Percentiles rank a stretch among this genome's conserved stretches.
Evolutionary conservation across 2,113 vertebrate genomes (phyloP).

Genomic region (Dipodomys ordii): DNA sequence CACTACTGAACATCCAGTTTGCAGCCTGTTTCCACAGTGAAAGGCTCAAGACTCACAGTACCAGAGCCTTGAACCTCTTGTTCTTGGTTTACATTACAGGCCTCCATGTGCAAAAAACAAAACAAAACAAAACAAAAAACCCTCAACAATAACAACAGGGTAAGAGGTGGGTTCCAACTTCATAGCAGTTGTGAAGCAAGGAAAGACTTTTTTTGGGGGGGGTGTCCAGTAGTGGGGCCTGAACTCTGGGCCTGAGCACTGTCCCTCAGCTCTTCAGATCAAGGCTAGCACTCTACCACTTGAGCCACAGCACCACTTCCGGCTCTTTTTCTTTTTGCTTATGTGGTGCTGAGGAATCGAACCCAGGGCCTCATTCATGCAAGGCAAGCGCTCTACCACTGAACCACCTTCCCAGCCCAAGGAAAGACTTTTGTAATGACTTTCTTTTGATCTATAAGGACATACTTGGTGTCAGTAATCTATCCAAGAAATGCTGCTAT

Average conservation of each 20-base stretch:
- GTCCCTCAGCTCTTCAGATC: too few relatives aligned
- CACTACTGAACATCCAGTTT: conserved; percentile 56
- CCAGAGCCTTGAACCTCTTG: conserved; percentile 19
- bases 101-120: neutral
- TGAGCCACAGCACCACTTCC: too few relatives aligned
- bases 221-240: too few relatives aligned
- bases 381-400: too few relatives aligned
- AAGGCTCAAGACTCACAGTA: conserved; percentile 43
- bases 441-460: neutral
- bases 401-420: too few relatives aligned
- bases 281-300: too few relatives aligned
- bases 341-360: too few relatives aligned
- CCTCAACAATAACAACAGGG: too few relatives aligned
- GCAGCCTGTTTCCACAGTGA: conserved; percentile 59
- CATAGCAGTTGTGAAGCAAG: neutral
- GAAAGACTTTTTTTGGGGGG: neutral
- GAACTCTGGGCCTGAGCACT: too few relatives aligned
- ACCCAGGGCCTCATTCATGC: too few relatives aligned
- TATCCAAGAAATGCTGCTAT: neutral
- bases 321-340: too few relatives aligned
- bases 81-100: neutral
- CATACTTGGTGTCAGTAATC: neutral
- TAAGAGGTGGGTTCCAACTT: neutral
- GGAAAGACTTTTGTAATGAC: neutral
- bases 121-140: too few relatives aligned